Base-by-base conservation (phyloP, 2,888 invertebrate genomes). In the Blastobasis adustella region DNA sequence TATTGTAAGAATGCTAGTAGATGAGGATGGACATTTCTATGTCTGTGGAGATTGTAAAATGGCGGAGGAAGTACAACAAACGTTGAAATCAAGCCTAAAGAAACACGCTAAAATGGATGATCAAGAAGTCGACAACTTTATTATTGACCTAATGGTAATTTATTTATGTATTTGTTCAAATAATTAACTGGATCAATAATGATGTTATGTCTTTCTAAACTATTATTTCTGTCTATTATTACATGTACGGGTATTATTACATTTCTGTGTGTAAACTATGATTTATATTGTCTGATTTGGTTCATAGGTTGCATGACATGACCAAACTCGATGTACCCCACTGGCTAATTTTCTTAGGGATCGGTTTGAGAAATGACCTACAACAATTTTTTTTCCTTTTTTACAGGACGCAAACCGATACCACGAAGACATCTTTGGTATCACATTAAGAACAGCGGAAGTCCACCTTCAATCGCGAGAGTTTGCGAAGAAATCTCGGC, bases 1-100 rank as follows among this genome's bases (percentile, higher is more conserved):
- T 63, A 91, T 98, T 50, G 95, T 93, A 69, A 89, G 91, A 49
- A 90, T 95, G 80, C 82, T 98, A 46, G 90, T 94, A 7, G 84
- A 92, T 54, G 91, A 96, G 70, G 91, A 91, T 50, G 98, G 97
- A 0, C 97, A 98, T 74, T 95, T 98, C 71, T 98, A 97, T 72
- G 97, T 98, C 0, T 98, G 98, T 68, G 98, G 98, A 7, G 98
- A 98, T 82, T 97, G 97, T 66, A 96, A 96, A 56, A 98, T 98
- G 98, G 98, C 98, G 0, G 96, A 97, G 74, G 95, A 97, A 76
- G 98, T 98, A 6, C 95, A 96, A 77, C 95, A 95, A 73, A 97
- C 95, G 43, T 85, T 98, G 52, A 95, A 95, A 81, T 90, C 89
- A 58, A 93, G 96, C 49, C 90, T 96, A 49, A 91, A 93, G 71